phyloP scores from a whole-genome alignment of 2,888 invertebrate species.

The Nyleta sp. region DNA sequence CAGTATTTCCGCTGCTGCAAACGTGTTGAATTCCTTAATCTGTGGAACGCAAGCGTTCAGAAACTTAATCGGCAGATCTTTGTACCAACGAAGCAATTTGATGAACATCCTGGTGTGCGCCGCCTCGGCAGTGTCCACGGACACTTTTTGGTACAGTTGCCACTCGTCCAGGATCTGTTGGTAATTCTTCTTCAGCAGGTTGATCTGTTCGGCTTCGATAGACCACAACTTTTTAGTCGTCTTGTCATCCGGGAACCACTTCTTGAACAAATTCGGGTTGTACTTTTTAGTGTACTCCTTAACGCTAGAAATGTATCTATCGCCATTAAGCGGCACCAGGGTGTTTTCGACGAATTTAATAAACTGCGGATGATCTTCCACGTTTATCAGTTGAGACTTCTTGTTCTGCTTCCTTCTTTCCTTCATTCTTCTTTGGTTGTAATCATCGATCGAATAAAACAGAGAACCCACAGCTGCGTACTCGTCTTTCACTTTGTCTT shows the following conservation, averaged over 20 bases:
- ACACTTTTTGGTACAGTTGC: neutral
- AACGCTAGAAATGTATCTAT: neutral
- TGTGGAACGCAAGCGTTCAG: constrained; percentile 45
- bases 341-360: constrained; percentile 9
- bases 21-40: constrained; percentile 17
- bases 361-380: constrained; percentile 25
- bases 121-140: neutral
- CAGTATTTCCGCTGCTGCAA: constrained; percentile 50
- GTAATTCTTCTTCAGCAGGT: neutral
- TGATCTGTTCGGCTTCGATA: too few species aligned
- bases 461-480: neutral
- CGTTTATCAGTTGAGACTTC: neutral
- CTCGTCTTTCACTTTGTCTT: constrained; percentile 62
- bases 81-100: constrained; percentile 72
- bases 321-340: neutral
- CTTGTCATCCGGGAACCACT: neutral
- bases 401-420: neutral
- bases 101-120: constrained; percentile 66
- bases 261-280: neutral
- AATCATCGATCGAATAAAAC: neutral
- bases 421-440: neutral
- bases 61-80: constrained; percentile 74
- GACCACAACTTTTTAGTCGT: too few species aligned
- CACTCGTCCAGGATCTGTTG: neutral
- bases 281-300: neutral